These are phyloP conservation scores for Actinostola sp. DNA, from an alignment of 92 coral and sea anemone genomes.

Conservation along the genomic window DNA sequence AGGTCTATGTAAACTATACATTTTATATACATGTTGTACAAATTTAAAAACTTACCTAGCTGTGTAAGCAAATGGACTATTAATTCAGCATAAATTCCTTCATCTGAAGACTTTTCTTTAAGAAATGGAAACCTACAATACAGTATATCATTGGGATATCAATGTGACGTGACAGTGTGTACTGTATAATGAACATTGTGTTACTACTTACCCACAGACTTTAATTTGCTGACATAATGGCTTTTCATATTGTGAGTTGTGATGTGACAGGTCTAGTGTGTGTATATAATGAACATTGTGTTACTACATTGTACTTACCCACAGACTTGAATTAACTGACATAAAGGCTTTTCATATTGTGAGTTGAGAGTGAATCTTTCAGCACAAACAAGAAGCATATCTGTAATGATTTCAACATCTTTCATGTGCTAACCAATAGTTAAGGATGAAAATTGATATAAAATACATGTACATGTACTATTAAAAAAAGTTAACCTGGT, in stretches of 20 bases:
- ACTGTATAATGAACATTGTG: too few relatives aligned
- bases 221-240: too few relatives aligned
- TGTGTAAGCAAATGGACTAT: slow-evolving; percentile 72
- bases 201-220: too few relatives aligned
- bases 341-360: slow-evolving; percentile 84
- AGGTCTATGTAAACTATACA: too few relatives aligned
- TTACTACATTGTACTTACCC: too few relatives aligned
- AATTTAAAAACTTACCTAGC: slow-evolving; percentile 57
- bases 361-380: slow-evolving; percentile 57
- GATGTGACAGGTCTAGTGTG: too few relatives aligned
- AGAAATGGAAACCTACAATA: slow-evolving; percentile 70
- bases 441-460: not conserved
- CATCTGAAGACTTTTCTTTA: slow-evolving; percentile 93
- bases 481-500: not conserved
- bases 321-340: slow-evolving; percentile 74
- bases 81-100: slow-evolving; percentile 62
- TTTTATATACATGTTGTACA: too few relatives aligned
- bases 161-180: too few relatives aligned
- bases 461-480: not conserved
- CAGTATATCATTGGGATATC: not conserved
- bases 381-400: slow-evolving; percentile 76
- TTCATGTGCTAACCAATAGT: slow-evolving; percentile 68
- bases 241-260: too few relatives aligned
- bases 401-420: slow-evolving; percentile 79
- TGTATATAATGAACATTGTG: too few relatives aligned